Percentiles rank a stretch among this genome's conserved stretches.
phyloP scores from a whole-genome alignment of 2,888 invertebrate genomes.

The Drosophila silvestris region DNA sequence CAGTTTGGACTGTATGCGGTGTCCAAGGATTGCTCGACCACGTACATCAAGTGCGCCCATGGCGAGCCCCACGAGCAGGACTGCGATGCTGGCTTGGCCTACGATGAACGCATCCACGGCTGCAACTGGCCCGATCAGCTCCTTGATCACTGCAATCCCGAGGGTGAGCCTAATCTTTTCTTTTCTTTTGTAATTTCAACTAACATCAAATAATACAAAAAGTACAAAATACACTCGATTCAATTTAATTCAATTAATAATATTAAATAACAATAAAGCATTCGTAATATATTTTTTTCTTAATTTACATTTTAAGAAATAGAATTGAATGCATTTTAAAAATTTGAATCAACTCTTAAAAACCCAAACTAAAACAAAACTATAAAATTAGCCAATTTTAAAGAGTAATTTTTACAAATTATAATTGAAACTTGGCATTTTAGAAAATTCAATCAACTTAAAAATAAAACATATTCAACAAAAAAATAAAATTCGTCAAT shows the following conservation, averaged over 20 bases:
- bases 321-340: neutral
- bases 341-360: neutral
- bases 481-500: no score
- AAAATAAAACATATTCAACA: neutral
- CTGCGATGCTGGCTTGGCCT: constrained; percentile 94
- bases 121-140: constrained; percentile 98
- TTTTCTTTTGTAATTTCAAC: neutral
- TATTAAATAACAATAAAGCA: no score
- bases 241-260: neutral
- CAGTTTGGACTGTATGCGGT: constrained; percentile 95
- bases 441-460: neutral
- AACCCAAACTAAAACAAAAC: neutral
- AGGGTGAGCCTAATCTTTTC: constrained; percentile 87
- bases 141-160: constrained; percentile 94
- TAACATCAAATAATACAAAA: neutral
- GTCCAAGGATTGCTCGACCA: constrained; percentile 92
- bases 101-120: constrained; percentile 94
- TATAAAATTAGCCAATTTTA: neutral
- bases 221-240: neutral
- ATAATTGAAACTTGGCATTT: no score
- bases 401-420: neutral
- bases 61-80: constrained; percentile 92
- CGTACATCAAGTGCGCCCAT: constrained; percentile 93
- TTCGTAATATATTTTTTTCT: neutral
- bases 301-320: neutral